These are phyloP conservation scores for Alcedo quadribrachys DNA, from an alignment of 2,797 vertebrate genomes.

Conservation along the genomic window DNA sequence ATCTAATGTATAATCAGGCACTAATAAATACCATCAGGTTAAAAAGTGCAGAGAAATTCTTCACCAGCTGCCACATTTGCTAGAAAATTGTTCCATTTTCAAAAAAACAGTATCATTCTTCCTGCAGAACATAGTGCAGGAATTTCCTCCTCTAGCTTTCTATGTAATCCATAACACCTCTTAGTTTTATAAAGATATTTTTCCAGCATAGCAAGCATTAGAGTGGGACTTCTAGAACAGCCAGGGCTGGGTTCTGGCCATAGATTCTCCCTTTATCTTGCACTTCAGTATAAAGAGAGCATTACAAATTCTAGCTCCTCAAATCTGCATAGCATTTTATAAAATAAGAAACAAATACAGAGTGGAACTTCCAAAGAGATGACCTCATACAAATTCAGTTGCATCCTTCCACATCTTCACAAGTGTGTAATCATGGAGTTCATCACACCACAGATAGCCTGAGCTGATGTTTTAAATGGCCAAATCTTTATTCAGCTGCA, in stretches of 20 bases:
- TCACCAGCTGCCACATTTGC: not conserved
- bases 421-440: not conserved
- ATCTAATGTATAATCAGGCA: not conserved
- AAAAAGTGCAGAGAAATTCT: not conserved
- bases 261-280: not conserved
- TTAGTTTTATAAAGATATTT: not conserved
- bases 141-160: not conserved
- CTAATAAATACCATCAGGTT: not conserved
- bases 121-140: not conserved
- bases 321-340: not conserved
- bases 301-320: not conserved
- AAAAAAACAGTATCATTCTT: not conserved
- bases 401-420: not conserved
- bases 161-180: not conserved
- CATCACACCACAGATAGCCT: not conserved
- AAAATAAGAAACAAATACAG: not conserved
- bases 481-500: not conserved
- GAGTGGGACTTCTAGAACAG: not conserved
- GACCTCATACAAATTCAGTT: not conserved
- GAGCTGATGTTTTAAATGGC: not conserved
- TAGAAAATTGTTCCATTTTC: not conserved
- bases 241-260: not conserved
- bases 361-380: slow-evolving; percentile 3
- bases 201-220: not conserved
- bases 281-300: not conserved